Percentiles rank a stretch among this genome's conserved stretches.
These are phyloP conservation scores for Semicossyphus pulcher DNA, from an alignment of 2,113 vertebrate species.

Conservation along the genomic window DNA sequence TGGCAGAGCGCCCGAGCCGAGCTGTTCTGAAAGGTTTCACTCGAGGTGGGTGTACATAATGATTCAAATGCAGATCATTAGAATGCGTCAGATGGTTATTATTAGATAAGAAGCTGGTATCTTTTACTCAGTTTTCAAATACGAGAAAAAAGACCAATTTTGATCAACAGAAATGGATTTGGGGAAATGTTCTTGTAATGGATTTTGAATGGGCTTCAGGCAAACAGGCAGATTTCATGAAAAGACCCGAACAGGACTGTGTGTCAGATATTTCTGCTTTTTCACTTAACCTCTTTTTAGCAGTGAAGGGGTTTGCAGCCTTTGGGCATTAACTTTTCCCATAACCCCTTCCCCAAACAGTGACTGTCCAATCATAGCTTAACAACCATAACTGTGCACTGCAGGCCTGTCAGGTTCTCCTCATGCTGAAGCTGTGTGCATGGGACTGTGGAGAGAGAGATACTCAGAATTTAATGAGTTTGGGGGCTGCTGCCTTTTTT, in stretches of 20 bases:
- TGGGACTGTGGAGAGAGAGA: background rate
- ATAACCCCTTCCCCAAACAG: conserved; percentile 3
- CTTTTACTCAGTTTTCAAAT: conserved; percentile 1
- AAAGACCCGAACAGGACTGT: background rate
- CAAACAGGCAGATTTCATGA: background rate
- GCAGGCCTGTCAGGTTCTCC: background rate
- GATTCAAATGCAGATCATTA: conserved; percentile 38
- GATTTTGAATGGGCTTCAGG: conserved; percentile 11
- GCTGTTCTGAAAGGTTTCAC: conserved; percentile 12
- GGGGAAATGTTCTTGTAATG: background rate
- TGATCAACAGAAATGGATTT: conserved; percentile 34
- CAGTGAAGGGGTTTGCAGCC: background rate
- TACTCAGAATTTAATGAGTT: background rate
- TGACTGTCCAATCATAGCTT: background rate
- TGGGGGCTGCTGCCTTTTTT: background rate
- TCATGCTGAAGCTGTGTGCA: background rate
- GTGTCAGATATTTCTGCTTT: background rate
- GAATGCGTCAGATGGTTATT: conserved; percentile 22
- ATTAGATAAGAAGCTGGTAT: conserved; percentile 13
- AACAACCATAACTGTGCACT: background rate
- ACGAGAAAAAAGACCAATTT: background rate
- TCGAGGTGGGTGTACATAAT: conserved; percentile 35
- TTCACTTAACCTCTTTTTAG: background rate
- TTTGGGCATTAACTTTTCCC: background rate
- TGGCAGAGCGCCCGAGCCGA: conserved; percentile 18